Percentiles rank a stretch among this genome's conserved stretches.
These are phyloP conservation scores for Gavialis gangeticus DNA, from an alignment of 2,113 vertebrate species.

Conservation along the genomic window DNA sequence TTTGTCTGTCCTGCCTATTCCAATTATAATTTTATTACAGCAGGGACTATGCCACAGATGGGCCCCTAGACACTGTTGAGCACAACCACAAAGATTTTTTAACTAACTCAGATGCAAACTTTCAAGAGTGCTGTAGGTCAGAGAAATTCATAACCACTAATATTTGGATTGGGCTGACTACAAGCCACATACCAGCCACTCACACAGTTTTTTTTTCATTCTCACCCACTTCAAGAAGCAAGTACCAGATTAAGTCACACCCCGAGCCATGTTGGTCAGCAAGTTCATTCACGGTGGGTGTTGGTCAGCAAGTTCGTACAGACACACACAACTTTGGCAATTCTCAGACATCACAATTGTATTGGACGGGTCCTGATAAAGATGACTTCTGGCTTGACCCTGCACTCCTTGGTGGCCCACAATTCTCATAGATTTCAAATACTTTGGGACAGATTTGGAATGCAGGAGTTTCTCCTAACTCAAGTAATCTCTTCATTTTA, in stretches of 20 bases:
- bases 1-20: neutral
- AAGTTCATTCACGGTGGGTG: neutral
- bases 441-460: neutral
- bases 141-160: neutral
- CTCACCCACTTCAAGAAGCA: neutral
- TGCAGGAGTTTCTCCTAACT: neutral
- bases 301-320: neutral
- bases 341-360: neutral
- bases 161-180: neutral
- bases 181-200: neutral
- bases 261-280: neutral
- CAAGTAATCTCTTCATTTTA: neutral
- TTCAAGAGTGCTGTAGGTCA: neutral
- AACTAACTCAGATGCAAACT: fast-evolving
- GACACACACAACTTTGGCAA: neutral
- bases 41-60: neutral
- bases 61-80: neutral
- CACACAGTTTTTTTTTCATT: neutral
- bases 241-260: neutral
- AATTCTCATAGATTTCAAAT: neutral
- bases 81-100: neutral
- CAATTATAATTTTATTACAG: neutral
- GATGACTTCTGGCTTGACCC: neutral
- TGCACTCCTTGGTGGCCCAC: neutral
- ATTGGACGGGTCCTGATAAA: neutral